A percentile compares a stretch with the other conserved stretches of the same genome.
Evolutionary conservation across 2,888 invertebrate genomes (phyloP).

Genomic region (Scrobipalpa costella): DNA sequence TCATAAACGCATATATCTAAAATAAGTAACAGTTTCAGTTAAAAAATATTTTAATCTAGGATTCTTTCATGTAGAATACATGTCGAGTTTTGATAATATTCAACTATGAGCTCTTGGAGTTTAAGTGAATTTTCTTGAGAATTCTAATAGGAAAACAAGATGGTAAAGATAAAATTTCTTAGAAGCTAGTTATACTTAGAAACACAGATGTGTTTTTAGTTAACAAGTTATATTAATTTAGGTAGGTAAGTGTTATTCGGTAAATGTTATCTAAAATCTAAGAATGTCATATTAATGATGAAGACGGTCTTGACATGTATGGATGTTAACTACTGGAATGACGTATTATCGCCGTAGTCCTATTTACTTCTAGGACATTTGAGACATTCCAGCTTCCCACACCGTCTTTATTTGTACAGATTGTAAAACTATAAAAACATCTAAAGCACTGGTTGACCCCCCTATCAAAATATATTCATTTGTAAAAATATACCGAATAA

Average conservation of each 20-base stretch:
- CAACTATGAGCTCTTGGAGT: no score
- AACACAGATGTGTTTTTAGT: background rate
- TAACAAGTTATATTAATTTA: background rate
- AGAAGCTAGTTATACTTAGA: background rate
- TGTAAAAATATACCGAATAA: background rate
- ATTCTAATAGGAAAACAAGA: no score
- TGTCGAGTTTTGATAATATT: no score
- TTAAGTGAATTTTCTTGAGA: no score
- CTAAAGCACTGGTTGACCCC: background rate
- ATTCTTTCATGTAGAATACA: no score
- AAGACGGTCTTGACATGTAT: constrained; percentile 25
- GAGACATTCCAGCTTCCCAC: constrained; percentile 19
- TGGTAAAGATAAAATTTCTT: no score
- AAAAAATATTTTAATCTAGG: no score
- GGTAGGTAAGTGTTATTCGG: background rate
- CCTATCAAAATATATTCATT: no score
- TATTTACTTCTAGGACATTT: constrained; percentile 25
- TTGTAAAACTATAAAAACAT: constrained; percentile 8
- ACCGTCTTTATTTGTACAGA: background rate
- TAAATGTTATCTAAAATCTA: constrained; percentile 15
- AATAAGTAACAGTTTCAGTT: no score
- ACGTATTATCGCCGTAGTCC: constrained; percentile 1
- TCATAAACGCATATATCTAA: no score
- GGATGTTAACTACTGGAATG: background rate
- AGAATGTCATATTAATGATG: constrained; percentile 18